Conservation (phyloP, 1,140 invertebrate species). For the Solenopsis fugax region DNA sequence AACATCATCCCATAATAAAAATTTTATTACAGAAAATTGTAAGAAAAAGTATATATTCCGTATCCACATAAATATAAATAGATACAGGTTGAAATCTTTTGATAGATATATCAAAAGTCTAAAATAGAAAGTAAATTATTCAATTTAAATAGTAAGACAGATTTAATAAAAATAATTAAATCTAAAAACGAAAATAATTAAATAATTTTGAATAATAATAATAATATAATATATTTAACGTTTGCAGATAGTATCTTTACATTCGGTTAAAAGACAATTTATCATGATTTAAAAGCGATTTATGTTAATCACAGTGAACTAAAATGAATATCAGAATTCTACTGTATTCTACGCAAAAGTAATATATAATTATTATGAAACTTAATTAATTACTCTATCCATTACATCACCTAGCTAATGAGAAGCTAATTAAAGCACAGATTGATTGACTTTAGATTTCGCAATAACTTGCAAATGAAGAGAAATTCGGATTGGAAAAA, state of each 20-base stretch:
- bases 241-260: background rate
- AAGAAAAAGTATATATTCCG: background rate
- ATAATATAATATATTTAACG: background rate
- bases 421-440: slow-evolving; percentile 13
- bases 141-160: background rate
- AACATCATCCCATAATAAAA: background rate
- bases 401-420: background rate
- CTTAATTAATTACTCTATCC: too few species aligned
- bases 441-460: background rate
- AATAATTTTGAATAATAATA: slow-evolving; percentile 10
- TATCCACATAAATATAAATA: background rate
- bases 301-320: background rate
- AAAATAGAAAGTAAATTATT: background rate
- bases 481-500: background rate
- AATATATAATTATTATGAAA: too few species aligned
- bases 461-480: background rate
- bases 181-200: background rate
- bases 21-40: slow-evolving; percentile 8
- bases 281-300: slow-evolving; percentile 28
- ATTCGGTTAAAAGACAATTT: slow-evolving; percentile 4
- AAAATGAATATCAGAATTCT: too few species aligned
- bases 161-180: background rate
- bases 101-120: background rate
- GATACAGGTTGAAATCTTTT: background rate
- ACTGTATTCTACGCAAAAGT: too few species aligned